A percentile compares a stretch with the other conserved stretches of the same genome.
Conservation (phyloP, 2,113 vertebrate species). For the Leucoraja erinaceus region DNA sequence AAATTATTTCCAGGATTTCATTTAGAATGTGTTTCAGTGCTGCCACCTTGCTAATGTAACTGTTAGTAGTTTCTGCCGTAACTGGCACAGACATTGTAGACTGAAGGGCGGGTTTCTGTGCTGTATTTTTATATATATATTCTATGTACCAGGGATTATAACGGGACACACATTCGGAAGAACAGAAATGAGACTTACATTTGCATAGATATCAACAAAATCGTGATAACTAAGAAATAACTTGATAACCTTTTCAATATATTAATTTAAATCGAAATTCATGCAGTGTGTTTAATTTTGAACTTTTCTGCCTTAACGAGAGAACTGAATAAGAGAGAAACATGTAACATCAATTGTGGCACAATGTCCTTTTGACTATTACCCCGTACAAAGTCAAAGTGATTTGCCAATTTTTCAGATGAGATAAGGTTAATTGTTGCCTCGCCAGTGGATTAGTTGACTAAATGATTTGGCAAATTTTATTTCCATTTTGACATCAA, state of each 20-base stretch:
- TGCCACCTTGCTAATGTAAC: not conserved
- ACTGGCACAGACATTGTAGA: too few species aligned
- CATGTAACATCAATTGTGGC: not conserved
- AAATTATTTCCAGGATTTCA: not conserved
- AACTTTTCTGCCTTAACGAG: not conserved
- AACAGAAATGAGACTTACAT: not conserved
- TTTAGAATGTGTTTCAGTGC: not conserved
- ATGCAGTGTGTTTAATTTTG: not conserved
- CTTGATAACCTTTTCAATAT: not conserved
- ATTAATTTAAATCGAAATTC: not conserved
- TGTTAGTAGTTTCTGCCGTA: not conserved
- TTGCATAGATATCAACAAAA: not conserved
- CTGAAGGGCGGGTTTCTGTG: too few species aligned
- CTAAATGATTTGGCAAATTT: not conserved
- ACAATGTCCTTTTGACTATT: not conserved
- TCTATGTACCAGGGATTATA: not conserved
- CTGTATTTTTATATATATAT: too few species aligned
- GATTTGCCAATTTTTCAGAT: not conserved
- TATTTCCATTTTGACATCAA: not conserved
- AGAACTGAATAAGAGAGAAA: not conserved
- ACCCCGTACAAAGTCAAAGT: not conserved
- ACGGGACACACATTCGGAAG: not conserved
- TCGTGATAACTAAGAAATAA: not conserved
- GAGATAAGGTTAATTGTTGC: not conserved
- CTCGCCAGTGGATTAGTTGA: not conserved